A percentile compares a stretch with the other conserved stretches of the same genome.
These are phyloP conservation scores for Amphiduros pacificus DNA, from an alignment of 2,888 invertebrate genomes.

Conservation along the genomic window DNA sequence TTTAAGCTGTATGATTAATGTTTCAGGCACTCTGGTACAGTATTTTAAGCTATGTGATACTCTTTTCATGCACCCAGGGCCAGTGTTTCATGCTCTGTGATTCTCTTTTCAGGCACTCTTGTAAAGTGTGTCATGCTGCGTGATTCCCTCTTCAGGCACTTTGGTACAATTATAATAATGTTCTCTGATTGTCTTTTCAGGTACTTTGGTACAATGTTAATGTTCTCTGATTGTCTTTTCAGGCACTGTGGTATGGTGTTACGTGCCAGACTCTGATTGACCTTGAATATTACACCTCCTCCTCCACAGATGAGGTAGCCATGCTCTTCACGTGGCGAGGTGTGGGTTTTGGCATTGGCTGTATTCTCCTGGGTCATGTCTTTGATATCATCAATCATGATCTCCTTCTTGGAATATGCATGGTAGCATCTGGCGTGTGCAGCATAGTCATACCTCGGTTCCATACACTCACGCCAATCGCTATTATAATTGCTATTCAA, in stretches of 20 bases:
- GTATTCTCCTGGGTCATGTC: background rate
- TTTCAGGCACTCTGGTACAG: too few relatives aligned
- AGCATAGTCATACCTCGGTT: background rate
- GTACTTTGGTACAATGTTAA: too few relatives aligned
- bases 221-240: too few relatives aligned
- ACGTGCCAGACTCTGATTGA: conserved; percentile 4
- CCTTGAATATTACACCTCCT: background rate
- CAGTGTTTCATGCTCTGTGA: too few relatives aligned
- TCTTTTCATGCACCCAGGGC: too few relatives aligned
- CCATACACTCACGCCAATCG: background rate
- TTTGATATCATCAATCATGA: conserved; percentile 1
- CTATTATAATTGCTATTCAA: background rate
- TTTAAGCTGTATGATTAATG: too few relatives aligned
- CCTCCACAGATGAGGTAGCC: background rate
- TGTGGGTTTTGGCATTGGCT: background rate
- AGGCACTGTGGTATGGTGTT: conserved; percentile 1
- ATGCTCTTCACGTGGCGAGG: conserved; percentile 7
- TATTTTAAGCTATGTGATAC: too few relatives aligned
- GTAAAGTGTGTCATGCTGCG: too few relatives aligned
- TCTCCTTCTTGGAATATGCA: background rate
- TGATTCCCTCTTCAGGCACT: too few relatives aligned
- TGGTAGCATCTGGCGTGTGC: background rate
- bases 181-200: too few relatives aligned
- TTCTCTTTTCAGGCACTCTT: too few relatives aligned
- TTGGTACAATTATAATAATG: too few relatives aligned